Percentiles rank a stretch among this genome's conserved stretches.
These are phyloP conservation scores for Bombus sibiricus DNA, from an alignment of 1,140 invertebrate genomes.

Conservation along the genomic window DNA sequence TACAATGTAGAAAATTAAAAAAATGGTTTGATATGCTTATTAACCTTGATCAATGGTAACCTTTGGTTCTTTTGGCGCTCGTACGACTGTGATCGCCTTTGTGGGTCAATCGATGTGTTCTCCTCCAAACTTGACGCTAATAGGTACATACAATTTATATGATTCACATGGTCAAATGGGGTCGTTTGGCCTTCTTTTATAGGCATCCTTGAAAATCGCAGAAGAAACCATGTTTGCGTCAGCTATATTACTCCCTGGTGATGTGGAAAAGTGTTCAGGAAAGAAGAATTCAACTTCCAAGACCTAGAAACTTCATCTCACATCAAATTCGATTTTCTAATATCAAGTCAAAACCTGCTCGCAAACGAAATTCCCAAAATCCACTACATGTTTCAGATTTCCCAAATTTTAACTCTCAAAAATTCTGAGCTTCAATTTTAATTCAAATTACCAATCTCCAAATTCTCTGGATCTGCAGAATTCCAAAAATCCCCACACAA, in stretches of 20 bases:
- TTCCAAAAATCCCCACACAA: neutral
- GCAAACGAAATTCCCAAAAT: too few relatives aligned
- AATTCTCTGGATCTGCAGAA: too few relatives aligned
- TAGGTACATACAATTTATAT: slow-evolving; percentile 4
- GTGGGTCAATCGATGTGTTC: slow-evolving; percentile 44
- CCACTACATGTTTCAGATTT: too few relatives aligned
- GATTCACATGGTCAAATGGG: slow-evolving; percentile 13
- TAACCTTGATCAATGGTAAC: neutral
- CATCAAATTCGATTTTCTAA: too few relatives aligned
- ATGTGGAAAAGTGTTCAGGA: neutral
- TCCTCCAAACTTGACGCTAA: slow-evolving; percentile 13
- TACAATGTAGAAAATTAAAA: neutral
- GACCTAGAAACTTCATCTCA: too few relatives aligned
- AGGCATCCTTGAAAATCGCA: neutral
- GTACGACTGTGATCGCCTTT: slow-evolving; percentile 11
- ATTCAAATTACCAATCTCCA: neutral
- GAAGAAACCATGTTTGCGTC: neutral
- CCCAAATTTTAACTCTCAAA: too few relatives aligned
- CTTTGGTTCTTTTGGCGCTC: neutral
- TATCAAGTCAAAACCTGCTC: too few relatives aligned
- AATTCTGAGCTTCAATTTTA: neutral
- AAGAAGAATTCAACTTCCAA: too few relatives aligned
- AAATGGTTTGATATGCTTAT: neutral
- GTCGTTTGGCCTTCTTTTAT: neutral
- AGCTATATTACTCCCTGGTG: too few relatives aligned